Conservation (phyloP, 92 coral and sea anemone species). For the Hydrozoanthus gracilis region DNA sequence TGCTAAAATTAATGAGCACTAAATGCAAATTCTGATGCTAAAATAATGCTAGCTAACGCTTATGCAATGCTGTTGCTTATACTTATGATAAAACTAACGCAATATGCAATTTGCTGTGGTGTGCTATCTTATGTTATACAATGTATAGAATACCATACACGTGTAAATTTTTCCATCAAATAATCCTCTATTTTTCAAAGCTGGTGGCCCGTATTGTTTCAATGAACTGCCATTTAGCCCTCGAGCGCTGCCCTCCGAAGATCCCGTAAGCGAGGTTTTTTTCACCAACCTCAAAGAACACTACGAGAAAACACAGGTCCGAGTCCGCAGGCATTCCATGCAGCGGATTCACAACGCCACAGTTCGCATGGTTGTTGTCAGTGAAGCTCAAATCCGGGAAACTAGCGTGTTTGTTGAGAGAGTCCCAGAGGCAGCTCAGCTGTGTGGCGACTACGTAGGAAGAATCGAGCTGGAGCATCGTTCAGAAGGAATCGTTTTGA, state of each 20-base stretch:
- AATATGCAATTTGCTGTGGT: too few relatives aligned
- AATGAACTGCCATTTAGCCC: background rate
- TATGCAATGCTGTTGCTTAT: too few relatives aligned
- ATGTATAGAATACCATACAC: background rate
- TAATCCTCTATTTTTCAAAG: background rate
- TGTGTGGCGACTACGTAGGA: conserved; percentile 87
- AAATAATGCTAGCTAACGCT: too few relatives aligned
- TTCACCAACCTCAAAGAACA: conserved; percentile 45
- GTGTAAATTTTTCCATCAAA: background rate
- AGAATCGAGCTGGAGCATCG: conserved; percentile 77
- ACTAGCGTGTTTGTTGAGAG: conserved; percentile 89
- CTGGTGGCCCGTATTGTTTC: background rate
- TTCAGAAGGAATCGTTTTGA: conserved; percentile 75
- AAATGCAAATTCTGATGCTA: too few relatives aligned
- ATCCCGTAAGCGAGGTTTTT: conserved; percentile 18
- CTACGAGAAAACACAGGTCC: conserved; percentile 62
- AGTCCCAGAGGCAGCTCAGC: conserved; percentile 86
- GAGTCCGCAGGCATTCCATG: conserved; percentile 86
- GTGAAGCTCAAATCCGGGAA: conserved; percentile 79
- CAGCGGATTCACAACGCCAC: conserved; percentile 83
- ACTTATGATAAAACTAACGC: too few relatives aligned
- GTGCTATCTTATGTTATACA: background rate
- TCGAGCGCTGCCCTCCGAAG: background rate
- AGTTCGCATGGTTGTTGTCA: conserved; percentile 77
- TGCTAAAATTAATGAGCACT: too few relatives aligned